Evolutionary conservation across 2,888 invertebrate species (phyloP), one percentile per base, ranked within the genome.

Genomic region (Branchellion lobata): DNA sequence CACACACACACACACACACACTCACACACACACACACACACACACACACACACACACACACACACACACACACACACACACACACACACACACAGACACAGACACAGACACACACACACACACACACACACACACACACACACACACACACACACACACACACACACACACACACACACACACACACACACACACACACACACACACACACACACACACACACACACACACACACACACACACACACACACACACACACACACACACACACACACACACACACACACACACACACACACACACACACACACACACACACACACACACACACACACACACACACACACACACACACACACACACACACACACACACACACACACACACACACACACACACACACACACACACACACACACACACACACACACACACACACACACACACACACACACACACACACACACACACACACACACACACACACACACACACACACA

Each of bases 191-290:
- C n/a, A n/a, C n/a, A n/a, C n/a, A n/a, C n/a, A n/a, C n/a, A n/a
- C n/a, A n/a, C n/a, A n/a, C n/a, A n/a, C n/a, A n/a, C n/a, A n/a
- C n/a, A n/a, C n/a, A n/a, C n/a, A n/a, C n/a, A n/a, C n/a, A n/a
- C n/a, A n/a, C n/a, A n/a, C n/a, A n/a, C n/a, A n/a, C n/a, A n/a
- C n/a, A n/a, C n/a, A n/a, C n/a, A n/a, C n/a, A n/a, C n/a, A n/a
- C n/a, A n/a, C n/a, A n/a, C n/a, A n/a, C n/a, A n/a, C n/a, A 21
- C 99, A 91, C 33, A 99, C 99, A 85, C 99, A 99, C 2, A 99
- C 99, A 79, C 99, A 90, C 0, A 99, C 99, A 0, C 99, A 97
- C 88, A 99, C 99, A 80, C 99, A 91, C 0, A 99, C 99, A 89
- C 99, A 99, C 89, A 99, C 99, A 57, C 21, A 57, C 5, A n/a